Evolutionary conservation across 1,140 invertebrate genomes (phyloP).

Genomic region (Whitmania pigra): DNA sequence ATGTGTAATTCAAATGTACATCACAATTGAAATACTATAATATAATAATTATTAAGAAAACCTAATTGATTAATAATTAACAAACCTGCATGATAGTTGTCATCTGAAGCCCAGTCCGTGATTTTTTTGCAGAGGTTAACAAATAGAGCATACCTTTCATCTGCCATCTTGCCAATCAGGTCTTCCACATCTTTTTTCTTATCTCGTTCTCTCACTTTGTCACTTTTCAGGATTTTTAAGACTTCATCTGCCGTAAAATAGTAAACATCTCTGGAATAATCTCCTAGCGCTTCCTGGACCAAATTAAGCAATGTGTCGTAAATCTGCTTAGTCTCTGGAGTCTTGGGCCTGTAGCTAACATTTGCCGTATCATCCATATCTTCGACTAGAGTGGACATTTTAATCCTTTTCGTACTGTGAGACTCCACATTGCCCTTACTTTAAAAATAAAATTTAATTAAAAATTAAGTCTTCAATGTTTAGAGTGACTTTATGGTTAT

Average conservation of each 20-base stretch:
- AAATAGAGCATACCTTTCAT: slow-evolving; percentile 85
- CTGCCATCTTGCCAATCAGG: slow-evolving; percentile 69
- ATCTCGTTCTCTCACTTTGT: slow-evolving; percentile 80
- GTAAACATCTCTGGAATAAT: slow-evolving; percentile 84
- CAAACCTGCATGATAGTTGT: slow-evolving; percentile 42
- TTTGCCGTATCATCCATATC: slow-evolving; percentile 82
- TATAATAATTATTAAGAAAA: neutral
- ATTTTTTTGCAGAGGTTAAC: slow-evolving; percentile 97
- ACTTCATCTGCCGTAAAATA: slow-evolving; percentile 98
- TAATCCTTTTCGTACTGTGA: slow-evolving; percentile 78
- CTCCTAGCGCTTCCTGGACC: slow-evolving; percentile 90
- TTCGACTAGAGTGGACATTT: slow-evolving; percentile 67
- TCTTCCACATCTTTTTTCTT: slow-evolving; percentile 78
- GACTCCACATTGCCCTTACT: slow-evolving; percentile 62
- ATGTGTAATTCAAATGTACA: neutral
- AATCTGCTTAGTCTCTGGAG: slow-evolving; percentile 89
- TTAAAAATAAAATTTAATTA: no score
- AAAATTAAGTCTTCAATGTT: neutral
- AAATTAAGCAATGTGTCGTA: slow-evolving; percentile 91
- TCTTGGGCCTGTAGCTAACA: slow-evolving; percentile 88
- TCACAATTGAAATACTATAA: no score
- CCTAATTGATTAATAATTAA: neutral
- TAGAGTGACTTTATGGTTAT: no score
- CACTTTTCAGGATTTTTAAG: slow-evolving; percentile 83
- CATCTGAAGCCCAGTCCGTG: slow-evolving; percentile 84